Conservation (phyloP, 2,113 vertebrate species). For the Aleadryas rufinucha region DNA sequence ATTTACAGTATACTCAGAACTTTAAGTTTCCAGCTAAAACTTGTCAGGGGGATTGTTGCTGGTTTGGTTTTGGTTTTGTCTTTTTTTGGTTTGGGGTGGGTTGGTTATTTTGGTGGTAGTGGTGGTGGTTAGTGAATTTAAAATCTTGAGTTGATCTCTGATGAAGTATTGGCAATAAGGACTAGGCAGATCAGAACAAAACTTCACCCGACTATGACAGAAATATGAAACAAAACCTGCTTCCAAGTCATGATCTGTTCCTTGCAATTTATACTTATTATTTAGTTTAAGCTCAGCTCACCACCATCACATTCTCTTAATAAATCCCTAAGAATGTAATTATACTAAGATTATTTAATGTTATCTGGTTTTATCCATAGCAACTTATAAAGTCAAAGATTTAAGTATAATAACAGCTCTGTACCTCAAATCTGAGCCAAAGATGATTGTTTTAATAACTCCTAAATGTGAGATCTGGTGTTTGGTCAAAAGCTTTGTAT, state of each 20-base stretch:
- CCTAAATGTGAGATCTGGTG: not conserved
- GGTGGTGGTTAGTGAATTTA: not conserved
- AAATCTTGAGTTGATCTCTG: not conserved
- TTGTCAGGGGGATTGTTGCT: accelerated
- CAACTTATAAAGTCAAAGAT: not conserved
- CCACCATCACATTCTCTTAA: not conserved
- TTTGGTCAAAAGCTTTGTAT: not conserved
- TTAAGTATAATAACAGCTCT: not conserved
- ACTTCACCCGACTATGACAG: not conserved
- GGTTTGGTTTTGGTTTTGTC: not conserved
- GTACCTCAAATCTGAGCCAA: not conserved
- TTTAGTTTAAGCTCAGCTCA: not conserved
- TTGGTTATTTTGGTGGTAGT: not conserved
- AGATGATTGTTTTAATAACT: not conserved
- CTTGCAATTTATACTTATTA: not conserved
- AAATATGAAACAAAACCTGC: not conserved
- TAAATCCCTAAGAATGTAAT: not conserved
- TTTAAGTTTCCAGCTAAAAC: not conserved
- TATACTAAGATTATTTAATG: not conserved
- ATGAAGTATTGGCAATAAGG: not conserved
- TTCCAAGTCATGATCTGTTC: not conserved
- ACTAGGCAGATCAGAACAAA: not conserved
- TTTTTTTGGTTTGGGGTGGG: not conserved
- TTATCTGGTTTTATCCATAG: not conserved
- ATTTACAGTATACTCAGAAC: not conserved